These are phyloP conservation scores for Variabilichromis moorii DNA, from an alignment of 2,113 vertebrate genomes.

Conservation along the genomic window DNA sequence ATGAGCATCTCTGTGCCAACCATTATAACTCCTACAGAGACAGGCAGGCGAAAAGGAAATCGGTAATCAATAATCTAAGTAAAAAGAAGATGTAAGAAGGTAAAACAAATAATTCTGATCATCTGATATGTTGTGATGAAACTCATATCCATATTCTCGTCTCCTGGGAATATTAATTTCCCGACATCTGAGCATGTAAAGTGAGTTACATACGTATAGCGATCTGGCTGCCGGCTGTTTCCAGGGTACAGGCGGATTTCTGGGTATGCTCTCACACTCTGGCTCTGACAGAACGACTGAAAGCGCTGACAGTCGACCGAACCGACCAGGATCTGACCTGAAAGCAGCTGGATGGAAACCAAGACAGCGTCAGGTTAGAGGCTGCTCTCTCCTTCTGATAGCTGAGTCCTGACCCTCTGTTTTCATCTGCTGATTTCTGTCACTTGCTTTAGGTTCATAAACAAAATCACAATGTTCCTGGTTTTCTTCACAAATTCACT, in stretches of 20 bases:
- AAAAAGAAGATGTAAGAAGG: background rate
- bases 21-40: conserved; percentile 80
- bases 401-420: background rate
- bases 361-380: background rate
- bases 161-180: background rate
- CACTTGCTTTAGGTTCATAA: background rate
- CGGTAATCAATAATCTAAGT: background rate
- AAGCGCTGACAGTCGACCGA: conserved; percentile 91
- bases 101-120: background rate
- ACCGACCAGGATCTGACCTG: conserved; percentile 82
- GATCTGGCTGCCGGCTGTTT: conserved; percentile 64
- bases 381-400: background rate
- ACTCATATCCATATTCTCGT: background rate
- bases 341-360: conserved; percentile 28
- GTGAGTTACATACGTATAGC: conserved; percentile 75
- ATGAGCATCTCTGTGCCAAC: conserved; percentile 89
- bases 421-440: background rate
- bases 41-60: conserved; percentile 8
- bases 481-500: background rate
- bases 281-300: conserved; percentile 82
- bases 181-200: background rate
- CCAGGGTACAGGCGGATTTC: conserved; percentile 87
- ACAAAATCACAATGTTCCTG: background rate
- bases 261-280: conserved; percentile 84
- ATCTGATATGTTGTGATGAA: background rate